Evolutionary conservation across 2,113 vertebrate genomes (phyloP).

Genomic region (Sylvietta virens): DNA sequence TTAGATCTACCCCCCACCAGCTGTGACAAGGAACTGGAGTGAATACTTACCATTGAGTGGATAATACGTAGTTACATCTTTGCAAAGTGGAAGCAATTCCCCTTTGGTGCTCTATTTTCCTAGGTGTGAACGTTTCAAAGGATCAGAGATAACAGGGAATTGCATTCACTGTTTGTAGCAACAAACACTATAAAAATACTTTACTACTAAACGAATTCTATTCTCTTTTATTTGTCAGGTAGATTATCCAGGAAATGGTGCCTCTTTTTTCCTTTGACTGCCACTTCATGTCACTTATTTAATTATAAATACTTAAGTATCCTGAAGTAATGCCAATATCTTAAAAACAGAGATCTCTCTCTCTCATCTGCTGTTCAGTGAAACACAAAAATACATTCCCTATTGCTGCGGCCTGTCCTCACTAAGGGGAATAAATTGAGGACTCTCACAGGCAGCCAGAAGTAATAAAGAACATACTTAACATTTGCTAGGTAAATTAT

Average conservation of each 20-base stretch:
- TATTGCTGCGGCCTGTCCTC: neutral
- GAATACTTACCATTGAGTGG: neutral
- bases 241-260: neutral
- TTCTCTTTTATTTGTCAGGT: neutral
- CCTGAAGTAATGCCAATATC: neutral
- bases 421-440: neutral
- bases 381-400: neutral
- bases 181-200: neutral
- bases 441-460: neutral
- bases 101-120: neutral
- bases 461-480: neutral
- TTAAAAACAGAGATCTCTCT: neutral
- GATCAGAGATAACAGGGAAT: neutral
- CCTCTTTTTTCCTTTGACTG: neutral
- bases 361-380: neutral
- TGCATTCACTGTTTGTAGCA: neutral
- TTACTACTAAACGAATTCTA: neutral
- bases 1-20: neutral
- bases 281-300: neutral
- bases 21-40: accelerated
- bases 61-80: neutral
- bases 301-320: neutral
- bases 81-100: neutral
- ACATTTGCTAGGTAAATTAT: neutral
- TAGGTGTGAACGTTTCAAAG: neutral